Evolutionary conservation across 2,888 invertebrate genomes (phyloP).

Genomic region (Camptogramma bilineatum): DNA sequence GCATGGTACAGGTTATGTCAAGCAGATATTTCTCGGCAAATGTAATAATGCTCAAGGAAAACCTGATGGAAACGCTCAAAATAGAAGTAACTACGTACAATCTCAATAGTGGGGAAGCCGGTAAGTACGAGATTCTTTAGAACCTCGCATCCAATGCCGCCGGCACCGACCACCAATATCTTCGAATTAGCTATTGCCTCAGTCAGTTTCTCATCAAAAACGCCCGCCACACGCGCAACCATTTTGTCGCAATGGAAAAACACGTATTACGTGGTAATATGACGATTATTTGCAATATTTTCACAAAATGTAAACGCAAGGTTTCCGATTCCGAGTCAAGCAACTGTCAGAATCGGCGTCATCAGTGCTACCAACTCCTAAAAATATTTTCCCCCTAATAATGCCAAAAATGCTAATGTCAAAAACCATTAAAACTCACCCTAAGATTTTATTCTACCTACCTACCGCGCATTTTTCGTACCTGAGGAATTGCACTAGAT

Average conservation of each 20-base stretch:
- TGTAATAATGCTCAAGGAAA: constrained; percentile 6
- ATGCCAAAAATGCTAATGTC: no score
- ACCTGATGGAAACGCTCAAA: constrained; percentile 2
- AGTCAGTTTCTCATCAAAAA: constrained; percentile 87
- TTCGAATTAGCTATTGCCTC: constrained; percentile 89
- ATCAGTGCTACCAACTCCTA: constrained; percentile 42
- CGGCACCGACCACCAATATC: constrained; percentile 96
- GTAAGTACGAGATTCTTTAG: constrained; percentile 98
- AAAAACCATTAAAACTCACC: no score
- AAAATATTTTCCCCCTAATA: no score
- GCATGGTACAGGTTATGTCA: constrained; percentile 11
- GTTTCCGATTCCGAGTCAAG: constrained; percentile 43
- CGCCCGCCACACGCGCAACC: constrained; percentile 88
- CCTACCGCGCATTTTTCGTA: no score
- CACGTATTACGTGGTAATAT: constrained; percentile 37
- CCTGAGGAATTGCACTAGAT: no score
- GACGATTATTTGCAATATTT: constrained; percentile 47
- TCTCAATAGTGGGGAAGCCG: constrained; percentile 96
- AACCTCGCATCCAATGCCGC: constrained; percentile 99
- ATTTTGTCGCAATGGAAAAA: constrained; percentile 68
- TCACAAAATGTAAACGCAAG: constrained; percentile 51
- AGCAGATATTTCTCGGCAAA: not conserved
- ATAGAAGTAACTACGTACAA: constrained; percentile 87
- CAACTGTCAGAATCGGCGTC: constrained; percentile 71
- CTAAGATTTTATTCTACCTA: no score